These are phyloP conservation scores for Alaudala cheleensis DNA, from an alignment of 2,113 vertebrate species.

Conservation along the genomic window DNA sequence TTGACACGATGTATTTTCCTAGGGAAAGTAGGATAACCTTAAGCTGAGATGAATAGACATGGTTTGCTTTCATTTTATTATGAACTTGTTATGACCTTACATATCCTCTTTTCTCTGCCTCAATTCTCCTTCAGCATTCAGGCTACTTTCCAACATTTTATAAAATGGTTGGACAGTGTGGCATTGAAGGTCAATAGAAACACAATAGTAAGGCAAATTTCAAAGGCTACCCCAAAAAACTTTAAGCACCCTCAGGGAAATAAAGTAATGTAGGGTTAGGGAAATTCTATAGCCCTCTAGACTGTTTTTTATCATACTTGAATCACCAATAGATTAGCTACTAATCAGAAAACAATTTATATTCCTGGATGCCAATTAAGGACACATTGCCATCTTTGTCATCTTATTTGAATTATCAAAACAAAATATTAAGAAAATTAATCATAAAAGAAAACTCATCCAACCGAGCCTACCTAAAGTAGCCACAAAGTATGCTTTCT, in stretches of 20 bases:
- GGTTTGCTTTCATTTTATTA: not conserved
- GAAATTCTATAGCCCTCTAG: not conserved
- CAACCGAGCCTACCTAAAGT: not conserved
- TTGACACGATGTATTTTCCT: not conserved
- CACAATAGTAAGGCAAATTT: not conserved
- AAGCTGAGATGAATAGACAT: not conserved
- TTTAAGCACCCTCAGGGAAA: not conserved
- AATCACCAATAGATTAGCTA: not conserved
- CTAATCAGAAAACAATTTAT: not conserved
- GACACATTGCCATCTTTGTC: not conserved
- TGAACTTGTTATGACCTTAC: not conserved
- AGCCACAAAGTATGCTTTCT: not conserved
- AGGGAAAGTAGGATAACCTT: not conserved
- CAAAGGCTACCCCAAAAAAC: not conserved
- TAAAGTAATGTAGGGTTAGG: not conserved
- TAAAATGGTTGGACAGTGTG: not conserved
- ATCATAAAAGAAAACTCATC: not conserved
- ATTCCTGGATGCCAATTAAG: not conserved
- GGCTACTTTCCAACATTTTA: not conserved
- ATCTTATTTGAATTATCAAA: not conserved
- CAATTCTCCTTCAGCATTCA: not conserved
- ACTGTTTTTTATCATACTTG: not conserved
- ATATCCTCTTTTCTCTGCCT: not conserved
- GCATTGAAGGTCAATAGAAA: not conserved
- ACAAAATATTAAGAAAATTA: not conserved